Evolutionary conservation across 2,888 invertebrate genomes (phyloP).

Genomic region (Teleiodes luculella): DNA sequence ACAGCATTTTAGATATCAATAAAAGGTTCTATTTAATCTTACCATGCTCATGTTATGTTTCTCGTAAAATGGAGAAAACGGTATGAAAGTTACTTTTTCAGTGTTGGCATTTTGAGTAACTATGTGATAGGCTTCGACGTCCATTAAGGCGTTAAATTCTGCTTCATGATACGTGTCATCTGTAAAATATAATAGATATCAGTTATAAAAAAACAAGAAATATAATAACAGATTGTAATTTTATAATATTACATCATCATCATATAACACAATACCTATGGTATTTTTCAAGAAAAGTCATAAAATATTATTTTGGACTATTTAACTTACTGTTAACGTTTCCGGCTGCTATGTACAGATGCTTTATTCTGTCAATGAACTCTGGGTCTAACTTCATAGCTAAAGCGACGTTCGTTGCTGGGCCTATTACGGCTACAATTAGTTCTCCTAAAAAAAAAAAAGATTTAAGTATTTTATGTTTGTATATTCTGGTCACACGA

Average conservation of each 20-base stretch:
- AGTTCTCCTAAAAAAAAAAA: slow-evolving; percentile 71
- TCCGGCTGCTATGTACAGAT: slow-evolving; percentile 87
- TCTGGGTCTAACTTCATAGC: slow-evolving; percentile 83
- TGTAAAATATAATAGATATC: slow-evolving; percentile 23
- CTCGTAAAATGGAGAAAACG: slow-evolving; percentile 48
- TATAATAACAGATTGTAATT: no score
- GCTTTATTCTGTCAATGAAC: slow-evolving; percentile 81
- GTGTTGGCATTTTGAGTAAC: slow-evolving; percentile 45
- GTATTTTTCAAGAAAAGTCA: no score
- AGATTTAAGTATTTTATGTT: no score
- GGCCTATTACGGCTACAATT: slow-evolving; percentile 82
- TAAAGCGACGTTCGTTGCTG: slow-evolving; percentile 89
- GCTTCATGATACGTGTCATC: slow-evolving; percentile 38
- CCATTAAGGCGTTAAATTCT: slow-evolving; percentile 60
- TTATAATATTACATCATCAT: no score
- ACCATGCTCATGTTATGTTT: slow-evolving; percentile 43
- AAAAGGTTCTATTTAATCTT: no score
- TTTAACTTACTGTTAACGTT: slow-evolving; percentile 80
- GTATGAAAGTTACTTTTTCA: slow-evolving; percentile 55
- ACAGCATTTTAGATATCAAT: no score
- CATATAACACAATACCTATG: no score
- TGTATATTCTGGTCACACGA: no score
- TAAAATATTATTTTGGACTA: no score
- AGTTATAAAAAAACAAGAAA: no score
- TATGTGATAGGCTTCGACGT: slow-evolving; percentile 57